Base-by-base conservation (phyloP, 1,140 invertebrate genomes). In the Drosophila asahinai region DNA sequence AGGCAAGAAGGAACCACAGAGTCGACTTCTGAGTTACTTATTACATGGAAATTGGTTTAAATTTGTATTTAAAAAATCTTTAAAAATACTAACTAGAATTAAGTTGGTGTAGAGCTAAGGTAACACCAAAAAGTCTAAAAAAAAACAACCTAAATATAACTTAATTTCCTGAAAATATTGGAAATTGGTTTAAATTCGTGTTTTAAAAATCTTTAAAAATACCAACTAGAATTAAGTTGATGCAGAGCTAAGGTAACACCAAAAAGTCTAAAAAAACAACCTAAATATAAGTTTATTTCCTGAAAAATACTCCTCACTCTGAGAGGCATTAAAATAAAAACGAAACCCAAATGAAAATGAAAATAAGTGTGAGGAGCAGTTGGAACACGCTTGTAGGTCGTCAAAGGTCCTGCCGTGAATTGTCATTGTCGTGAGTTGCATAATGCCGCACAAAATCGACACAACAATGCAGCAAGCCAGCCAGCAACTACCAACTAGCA, bases 401-500 rank as follows among this genome's bases (percentile, higher is more conserved):
- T 84, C 81, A 91, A 91, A 91, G 89, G 89, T 91, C 89, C 89
- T 91, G 89, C 83, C 89, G 89, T 91, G 89, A 91, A 91, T 91
- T 91, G 89, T 91, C 89, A 91, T 91, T 91, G 89, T 91, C 89
- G 89, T 91, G 89, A 91, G 87, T 91, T 91, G 83, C 86, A 91
- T 91, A 91, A 87, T 87, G 84, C 84, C 84, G 84, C 86, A 89
- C 81, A 90, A 81, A 89, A 87, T 81, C 84, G 86, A 89, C 84
- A 87, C 76, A 79, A 79, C 77, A 79, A 79, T 79, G 72, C 81
- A 65, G 66, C 74, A 64, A 54, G 33, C 61, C 17, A 68, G 45
- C 52, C 68, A 64, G 38, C 51, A 49, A 45, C 61, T 52, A 65
- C 36, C 43, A 47, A 76, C 40, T 40, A 51, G 62, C 68, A 62